Percentiles rank a stretch among this genome's conserved stretches.
These are phyloP conservation scores for Himalopsyche japonica DNA, from an alignment of 2,888 invertebrate genomes.

Conservation along the genomic window DNA sequence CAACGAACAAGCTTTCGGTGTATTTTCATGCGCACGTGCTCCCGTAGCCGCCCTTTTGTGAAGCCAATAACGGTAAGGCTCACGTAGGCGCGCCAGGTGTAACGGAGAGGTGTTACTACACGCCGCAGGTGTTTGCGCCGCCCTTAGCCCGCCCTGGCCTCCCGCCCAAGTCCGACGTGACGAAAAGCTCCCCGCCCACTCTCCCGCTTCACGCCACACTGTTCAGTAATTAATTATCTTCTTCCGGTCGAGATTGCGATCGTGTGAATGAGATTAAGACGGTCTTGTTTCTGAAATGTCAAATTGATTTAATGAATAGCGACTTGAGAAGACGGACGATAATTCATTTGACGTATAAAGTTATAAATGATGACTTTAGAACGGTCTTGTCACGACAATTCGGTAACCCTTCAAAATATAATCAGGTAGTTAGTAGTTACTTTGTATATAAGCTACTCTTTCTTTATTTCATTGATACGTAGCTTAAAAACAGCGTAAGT, in stretches of 20 bases:
- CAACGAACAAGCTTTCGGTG: not conserved
- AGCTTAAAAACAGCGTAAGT: no score
- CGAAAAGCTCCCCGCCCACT: not conserved
- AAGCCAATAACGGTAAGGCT: slow-evolving; percentile 18
- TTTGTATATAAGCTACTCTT: no score
- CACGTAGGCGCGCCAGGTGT: slow-evolving; percentile 29
- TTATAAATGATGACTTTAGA: not conserved
- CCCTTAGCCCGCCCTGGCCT: slow-evolving; percentile 1
- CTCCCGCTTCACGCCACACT: not conserved
- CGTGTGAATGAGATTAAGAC: not conserved
- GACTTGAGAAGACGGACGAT: not conserved
- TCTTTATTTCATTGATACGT: no score
- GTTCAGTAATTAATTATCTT: not conserved
- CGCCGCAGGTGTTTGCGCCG: slow-evolving; percentile 21
- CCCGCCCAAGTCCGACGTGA: slow-evolving; percentile 11
- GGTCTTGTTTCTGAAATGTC: not conserved
- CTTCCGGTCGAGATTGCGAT: not conserved
- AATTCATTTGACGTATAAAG: not conserved
- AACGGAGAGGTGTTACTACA: slow-evolving; percentile 21
- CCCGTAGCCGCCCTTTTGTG: slow-evolving; percentile 1
- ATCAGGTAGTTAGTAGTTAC: not conserved
- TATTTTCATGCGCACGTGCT: slow-evolving; percentile 15
- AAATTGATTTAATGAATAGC: not conserved
- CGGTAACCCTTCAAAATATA: not conserved
- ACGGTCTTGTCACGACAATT: not conserved